Conservation (phyloP, 2,113 vertebrate species). For the Vulpes lagopus region DNA sequence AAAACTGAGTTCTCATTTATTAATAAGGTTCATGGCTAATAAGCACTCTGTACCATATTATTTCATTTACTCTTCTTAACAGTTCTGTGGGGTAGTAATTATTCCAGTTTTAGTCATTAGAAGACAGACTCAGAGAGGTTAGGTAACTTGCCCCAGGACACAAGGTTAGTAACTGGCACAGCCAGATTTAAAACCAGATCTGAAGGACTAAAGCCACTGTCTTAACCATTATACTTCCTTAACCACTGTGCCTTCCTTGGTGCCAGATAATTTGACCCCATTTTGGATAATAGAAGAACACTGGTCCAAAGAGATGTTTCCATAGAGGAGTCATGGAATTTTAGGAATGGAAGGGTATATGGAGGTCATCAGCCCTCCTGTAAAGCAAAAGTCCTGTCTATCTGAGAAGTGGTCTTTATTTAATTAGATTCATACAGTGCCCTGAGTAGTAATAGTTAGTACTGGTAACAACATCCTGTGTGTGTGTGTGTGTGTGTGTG, state of each 20-base stretch:
- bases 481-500: not conserved
- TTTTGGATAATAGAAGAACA: not conserved
- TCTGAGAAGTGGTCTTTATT: not conserved
- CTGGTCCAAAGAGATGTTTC: not conserved
- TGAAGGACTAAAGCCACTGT: not conserved
- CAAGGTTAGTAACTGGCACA: slow-evolving; percentile 3
- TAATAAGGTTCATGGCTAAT: not conserved
- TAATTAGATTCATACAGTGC: not conserved
- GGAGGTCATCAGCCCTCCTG: not conserved
- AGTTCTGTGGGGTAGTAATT: not conserved
- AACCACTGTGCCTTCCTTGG: not conserved
- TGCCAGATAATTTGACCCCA: not conserved
- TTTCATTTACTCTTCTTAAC: slow-evolving; percentile 26
- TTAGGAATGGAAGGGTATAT: not conserved
- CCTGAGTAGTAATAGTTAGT: not conserved
- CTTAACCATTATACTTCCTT: not conserved
- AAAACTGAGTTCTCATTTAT: not conserved
- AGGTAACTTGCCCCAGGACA: not conserved
- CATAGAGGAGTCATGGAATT: not conserved
- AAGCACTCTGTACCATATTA: not conserved
- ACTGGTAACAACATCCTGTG: not conserved
- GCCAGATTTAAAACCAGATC: not conserved
- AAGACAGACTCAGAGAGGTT: not conserved
- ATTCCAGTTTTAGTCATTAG: not conserved
- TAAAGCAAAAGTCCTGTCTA: not conserved